Evolutionary conservation across 2,888 invertebrate genomes (phyloP), one percentile per base, ranked within the genome.

Genomic region (Ryuthela nishihirai): DNA sequence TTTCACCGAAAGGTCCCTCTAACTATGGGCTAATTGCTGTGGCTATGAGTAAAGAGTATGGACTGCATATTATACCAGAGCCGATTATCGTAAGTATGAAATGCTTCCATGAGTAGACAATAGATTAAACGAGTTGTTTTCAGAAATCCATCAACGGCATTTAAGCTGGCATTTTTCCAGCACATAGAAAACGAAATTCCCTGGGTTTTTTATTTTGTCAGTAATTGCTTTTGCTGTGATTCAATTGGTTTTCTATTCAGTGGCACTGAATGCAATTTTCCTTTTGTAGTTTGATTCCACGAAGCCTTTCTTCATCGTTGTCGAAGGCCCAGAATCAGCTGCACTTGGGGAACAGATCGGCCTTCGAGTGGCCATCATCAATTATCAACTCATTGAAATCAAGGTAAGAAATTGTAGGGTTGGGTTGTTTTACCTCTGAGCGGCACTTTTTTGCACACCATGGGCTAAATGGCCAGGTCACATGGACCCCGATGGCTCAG

Each of bases 1-100:
- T 68, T 12, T 70, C 76, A 12, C 75, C 76, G 2, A 69, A 70
- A 41, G 70, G 74, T 12, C 72, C 74, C 3, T 76, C 76, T 49
- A 69, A 71, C n/a, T 81, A 80, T 77, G 75, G 77, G 35, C 71
- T 81, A 29, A 76, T 75, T 61, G 80, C 76, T 1, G 76, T 80
- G 65, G 77, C 77, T 38, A 72, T 81, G 63, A 78, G 78, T 64
- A 72, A 74, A 58, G 72, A 74, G 21, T 70, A 72, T 39, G 81
- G 81, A 4, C 75, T 81, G 58, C 78, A 78, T 12, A 73, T 80
- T 24, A 71, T 79, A 55, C 72, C 74, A 21, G 64, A 69, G 24
- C 77, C 78, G 12, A 70, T 76, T 36, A 68, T 72, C 69, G 79
- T 79, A 70, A 70, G 73, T 67, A 23, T 15, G 17, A 29, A n/a